A percentile compares a stretch with the other conserved stretches of the same genome.
Evolutionary conservation across 1,140 invertebrate genomes (phyloP).

Genomic region (Ceratoteleas bidentatus): DNA sequence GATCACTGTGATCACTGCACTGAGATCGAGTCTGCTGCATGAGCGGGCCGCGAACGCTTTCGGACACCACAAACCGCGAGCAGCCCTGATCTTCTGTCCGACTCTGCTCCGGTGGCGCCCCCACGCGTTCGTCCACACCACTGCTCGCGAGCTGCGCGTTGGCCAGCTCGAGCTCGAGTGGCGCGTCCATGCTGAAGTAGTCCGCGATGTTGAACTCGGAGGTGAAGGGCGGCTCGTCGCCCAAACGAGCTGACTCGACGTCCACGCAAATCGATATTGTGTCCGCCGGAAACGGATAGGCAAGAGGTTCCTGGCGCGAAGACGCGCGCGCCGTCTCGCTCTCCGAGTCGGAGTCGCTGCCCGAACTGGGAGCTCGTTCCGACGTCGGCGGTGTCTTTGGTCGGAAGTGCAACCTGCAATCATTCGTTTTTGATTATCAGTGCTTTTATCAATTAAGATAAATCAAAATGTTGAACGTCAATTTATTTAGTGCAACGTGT

Average conservation of each 20-base stretch:
- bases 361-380: conserved; percentile 71
- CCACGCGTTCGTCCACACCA: conserved; percentile 37
- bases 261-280: conserved; percentile 80
- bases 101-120: conserved; percentile 55
- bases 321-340: conserved; percentile 61
- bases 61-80: conserved; percentile 74
- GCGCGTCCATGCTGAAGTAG: conserved; percentile 74
- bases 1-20: conserved; percentile 73
- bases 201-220: conserved; percentile 80
- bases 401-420: conserved; percentile 87
- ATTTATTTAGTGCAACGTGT: too few relatives aligned
- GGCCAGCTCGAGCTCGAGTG: conserved; percentile 74
- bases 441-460: too few relatives aligned
- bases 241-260: conserved; percentile 73
- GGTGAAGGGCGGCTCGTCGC: conserved; percentile 76
- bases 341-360: conserved; percentile 72
- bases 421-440: too few relatives aligned
- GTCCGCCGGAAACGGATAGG: conserved; percentile 78
- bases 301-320: conserved; percentile 65
- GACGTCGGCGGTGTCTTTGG: conserved; percentile 86
- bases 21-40: conserved; percentile 72
- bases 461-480: too few relatives aligned
- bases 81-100: conserved; percentile 76
- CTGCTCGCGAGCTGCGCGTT: conserved; percentile 18
- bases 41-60: conserved; percentile 66